phyloP scores from a whole-genome alignment of 2,113 vertebrate species.

The Motacilla alba region DNA sequence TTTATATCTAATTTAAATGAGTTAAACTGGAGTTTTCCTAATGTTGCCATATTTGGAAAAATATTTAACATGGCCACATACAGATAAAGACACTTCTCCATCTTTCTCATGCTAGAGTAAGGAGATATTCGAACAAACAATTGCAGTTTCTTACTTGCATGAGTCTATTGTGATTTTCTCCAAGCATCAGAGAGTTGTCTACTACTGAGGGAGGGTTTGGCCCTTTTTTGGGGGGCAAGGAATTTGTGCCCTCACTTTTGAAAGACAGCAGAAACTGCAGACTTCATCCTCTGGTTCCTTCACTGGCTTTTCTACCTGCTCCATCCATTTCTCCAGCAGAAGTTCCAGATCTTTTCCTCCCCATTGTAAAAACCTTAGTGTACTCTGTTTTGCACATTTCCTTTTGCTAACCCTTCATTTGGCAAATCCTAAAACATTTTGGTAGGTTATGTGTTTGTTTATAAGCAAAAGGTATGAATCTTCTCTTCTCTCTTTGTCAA shows the following conservation, averaged over 20 bases:
- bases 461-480: background rate
- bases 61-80: background rate
- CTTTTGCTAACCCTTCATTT: background rate
- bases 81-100: background rate
- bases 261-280: background rate
- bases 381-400: background rate
- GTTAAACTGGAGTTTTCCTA: background rate
- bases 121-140: rapidly evolving
- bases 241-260: background rate
- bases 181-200: background rate
- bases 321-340: background rate
- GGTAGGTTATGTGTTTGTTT: background rate
- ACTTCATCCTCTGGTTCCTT: background rate
- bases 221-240: background rate
- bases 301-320: background rate
- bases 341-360: background rate
- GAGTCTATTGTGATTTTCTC: background rate
- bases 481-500: background rate
- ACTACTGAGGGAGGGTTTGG: background rate
- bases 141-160: background rate
- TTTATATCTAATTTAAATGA: background rate
- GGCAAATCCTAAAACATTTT: background rate
- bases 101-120: background rate
- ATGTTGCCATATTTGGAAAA: background rate
- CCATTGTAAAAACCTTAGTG: background rate